Conservation (phyloP, 2,888 invertebrate species). For the Drosophila recens region DNA sequence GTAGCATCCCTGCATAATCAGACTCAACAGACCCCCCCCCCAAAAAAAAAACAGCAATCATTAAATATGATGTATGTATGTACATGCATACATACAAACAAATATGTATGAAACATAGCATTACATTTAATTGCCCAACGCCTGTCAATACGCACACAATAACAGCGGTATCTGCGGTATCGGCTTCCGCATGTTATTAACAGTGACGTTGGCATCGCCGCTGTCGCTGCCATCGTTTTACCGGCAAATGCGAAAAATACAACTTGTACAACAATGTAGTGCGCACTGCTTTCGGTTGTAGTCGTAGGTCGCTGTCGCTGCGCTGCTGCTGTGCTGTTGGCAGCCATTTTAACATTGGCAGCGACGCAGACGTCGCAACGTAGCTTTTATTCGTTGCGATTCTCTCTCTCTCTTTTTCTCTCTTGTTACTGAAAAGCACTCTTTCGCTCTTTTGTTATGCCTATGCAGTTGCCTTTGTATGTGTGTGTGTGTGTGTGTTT, state of each 20-base stretch:
- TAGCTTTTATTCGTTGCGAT: conserved; percentile 6
- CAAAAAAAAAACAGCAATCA: conserved; percentile 19
- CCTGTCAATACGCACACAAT: conserved; percentile 32
- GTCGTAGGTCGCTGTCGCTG: conserved; percentile 35
- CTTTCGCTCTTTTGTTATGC: conserved; percentile 20
- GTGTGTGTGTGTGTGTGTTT: conserved; percentile 11
- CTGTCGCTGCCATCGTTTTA: conserved; percentile 12
- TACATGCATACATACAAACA: conserved; percentile 18
- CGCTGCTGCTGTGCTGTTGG: conserved; percentile 5
- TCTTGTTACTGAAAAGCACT: not conserved
- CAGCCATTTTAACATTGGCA: conserved; percentile 53
- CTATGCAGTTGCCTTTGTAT: not conserved
- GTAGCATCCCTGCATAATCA: conserved; percentile 7
- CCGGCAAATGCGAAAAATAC: conserved; percentile 36
- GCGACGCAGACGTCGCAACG: conserved; percentile 15
- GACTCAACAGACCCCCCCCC: not conserved
- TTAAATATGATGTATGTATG: conserved; percentile 31
- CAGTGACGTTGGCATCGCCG: conserved; percentile 49
- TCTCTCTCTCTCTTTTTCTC: not conserved
- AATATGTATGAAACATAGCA: conserved; percentile 17
- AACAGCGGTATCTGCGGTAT: conserved; percentile 15
- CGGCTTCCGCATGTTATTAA: conserved; percentile 66
- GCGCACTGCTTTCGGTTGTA: conserved; percentile 32
- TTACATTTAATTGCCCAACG: conserved; percentile 55
- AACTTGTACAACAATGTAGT: conserved; percentile 4